Evolutionary conservation across 2,888 invertebrate species (phyloP).

Genomic region (Anorthoa munda): DNA sequence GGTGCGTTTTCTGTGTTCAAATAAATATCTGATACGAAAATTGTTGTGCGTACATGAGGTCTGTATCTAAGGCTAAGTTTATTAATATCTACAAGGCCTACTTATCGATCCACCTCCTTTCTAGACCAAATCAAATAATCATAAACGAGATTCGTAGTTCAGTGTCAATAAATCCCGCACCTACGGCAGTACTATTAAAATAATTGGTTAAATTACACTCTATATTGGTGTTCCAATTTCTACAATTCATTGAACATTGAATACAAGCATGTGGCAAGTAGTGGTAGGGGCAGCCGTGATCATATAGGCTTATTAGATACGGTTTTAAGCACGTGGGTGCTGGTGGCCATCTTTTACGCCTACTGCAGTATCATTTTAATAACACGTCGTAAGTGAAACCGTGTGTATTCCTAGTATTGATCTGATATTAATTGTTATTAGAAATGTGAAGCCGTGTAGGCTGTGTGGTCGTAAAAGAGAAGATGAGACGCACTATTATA

Average conservation of each 20-base stretch:
- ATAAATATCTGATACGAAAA: constrained; percentile 10
- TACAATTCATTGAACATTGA: constrained; percentile 51
- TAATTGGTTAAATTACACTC: constrained; percentile 47
- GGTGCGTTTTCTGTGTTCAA: not conserved
- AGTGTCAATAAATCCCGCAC: constrained; percentile 16
- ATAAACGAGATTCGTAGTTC: constrained; percentile 23
- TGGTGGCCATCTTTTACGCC: constrained; percentile 45
- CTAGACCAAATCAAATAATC: constrained; percentile 37
- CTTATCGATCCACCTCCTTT: constrained; percentile 23
- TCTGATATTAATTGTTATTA: constrained; percentile 28
- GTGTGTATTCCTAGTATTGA: constrained; percentile 34
- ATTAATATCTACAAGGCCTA: constrained; percentile 21
- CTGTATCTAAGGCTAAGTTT: constrained; percentile 15
- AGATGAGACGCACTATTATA: not conserved
- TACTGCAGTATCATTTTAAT: constrained; percentile 53
- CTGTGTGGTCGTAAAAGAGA: constrained; percentile 33
- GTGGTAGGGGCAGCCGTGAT: constrained; percentile 28
- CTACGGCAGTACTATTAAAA: constrained; percentile 13
- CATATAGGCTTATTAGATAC: constrained; percentile 57
- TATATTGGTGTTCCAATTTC: constrained; percentile 48
- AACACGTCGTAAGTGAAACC: constrained; percentile 52
- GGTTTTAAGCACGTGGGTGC: constrained; percentile 62
- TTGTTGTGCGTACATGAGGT: not conserved
- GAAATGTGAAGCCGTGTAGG: constrained; percentile 21
- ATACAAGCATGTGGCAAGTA: constrained; percentile 11